Base-by-base conservation (phyloP, 2,113 vertebrate species). In the Syngnathus scovelli region DNA sequence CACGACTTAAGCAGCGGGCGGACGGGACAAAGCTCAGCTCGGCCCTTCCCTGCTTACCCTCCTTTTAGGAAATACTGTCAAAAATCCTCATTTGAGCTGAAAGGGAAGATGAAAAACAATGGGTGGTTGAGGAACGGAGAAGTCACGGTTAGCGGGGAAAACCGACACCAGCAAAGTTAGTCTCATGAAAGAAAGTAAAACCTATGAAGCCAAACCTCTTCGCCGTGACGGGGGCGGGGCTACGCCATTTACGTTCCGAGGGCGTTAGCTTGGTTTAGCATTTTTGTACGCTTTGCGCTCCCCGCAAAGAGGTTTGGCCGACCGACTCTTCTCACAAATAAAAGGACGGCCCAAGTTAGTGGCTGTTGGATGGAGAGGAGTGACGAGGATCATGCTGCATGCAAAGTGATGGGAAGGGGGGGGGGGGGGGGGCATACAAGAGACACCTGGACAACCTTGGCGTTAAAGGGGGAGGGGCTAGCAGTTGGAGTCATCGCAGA, bases 401-500 rank as follows among this genome's bases (percentile, higher is more conserved):
- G 87, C 86, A 87, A 61, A 77, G 74, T 75, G 59, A 4, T 21
- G 9, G n/a, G 33, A 6, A 19, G 71, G 78, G 74, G 69, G 77
- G 82, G 78, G 74, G 69, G 77, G 82, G 81, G 72, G 74, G 77
- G 75, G 82, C 77, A 43, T 75, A 81, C 62, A 68, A 82, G 72
- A 85, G 82, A 87, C 80, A 89, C 87, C 85, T 86, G 86, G 81
- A 90, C 88, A 90, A 92, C 90, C 91, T 92, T 87, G 86, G 85
- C 81, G 83, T 88, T 89, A 88, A 77, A 76, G 81, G 82, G 86
- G 81, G 87, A 72, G 71, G 88, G 86, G 90, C 91, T 96, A 98
- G 94, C 95, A 95, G 94, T 94, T 96, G 93, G 93, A 93, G 90
- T 98, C 96, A 74, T 98, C 96, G 72, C 94, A 96, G 87, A 95